Evolutionary conservation across 2,888 invertebrate genomes (phyloP), one percentile per base, ranked within the genome.

Genomic region (Apotomis turbidana): DNA sequence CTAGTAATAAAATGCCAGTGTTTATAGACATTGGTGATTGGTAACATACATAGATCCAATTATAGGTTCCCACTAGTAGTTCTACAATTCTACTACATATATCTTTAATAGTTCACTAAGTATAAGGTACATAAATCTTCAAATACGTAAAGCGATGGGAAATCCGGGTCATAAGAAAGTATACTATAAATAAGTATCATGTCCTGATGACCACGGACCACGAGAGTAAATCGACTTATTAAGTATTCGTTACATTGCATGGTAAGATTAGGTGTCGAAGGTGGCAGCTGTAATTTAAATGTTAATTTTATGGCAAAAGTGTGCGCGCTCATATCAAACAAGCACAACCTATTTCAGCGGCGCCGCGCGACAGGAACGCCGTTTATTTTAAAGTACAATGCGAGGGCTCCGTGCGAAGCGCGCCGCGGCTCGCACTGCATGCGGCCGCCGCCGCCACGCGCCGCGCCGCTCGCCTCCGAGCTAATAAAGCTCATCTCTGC

Each of bases 241-340:
- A 8, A 8, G 9, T 49, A 49, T 49, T 49, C 49, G 15, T 10
- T 9, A 44, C 9, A 60, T 60, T 60, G 44, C 13, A 41, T 63
- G 12, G 38, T 9, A 10, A 38, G 36, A 62, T n/a, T 36, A 38
- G 9, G 38, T 38, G 3, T 13, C n/a, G 8, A 51, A 41, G 41
- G 41, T 4, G 41, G 9, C 49, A 52, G 27, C 27, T 27, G 13
- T 54, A 52, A 63, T 63, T 63, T 52, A 63, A 63, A 54, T 63
- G 54, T 52, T 15, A 63, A 63, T 63, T 41, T 63, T 9, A 54
- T 41, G 15, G 51, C 51, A 63, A 51, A 63, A 63, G 51, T 63
- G 62, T 38, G 58, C 58, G 38, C 46, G 15, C 63, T 13, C 63
- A 54, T 13, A 63, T 13, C 15, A 38, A 54, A 54, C 52, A 36